Base-by-base conservation (phyloP, 2,113 vertebrate species). In the Scomber scombrus region DNA sequence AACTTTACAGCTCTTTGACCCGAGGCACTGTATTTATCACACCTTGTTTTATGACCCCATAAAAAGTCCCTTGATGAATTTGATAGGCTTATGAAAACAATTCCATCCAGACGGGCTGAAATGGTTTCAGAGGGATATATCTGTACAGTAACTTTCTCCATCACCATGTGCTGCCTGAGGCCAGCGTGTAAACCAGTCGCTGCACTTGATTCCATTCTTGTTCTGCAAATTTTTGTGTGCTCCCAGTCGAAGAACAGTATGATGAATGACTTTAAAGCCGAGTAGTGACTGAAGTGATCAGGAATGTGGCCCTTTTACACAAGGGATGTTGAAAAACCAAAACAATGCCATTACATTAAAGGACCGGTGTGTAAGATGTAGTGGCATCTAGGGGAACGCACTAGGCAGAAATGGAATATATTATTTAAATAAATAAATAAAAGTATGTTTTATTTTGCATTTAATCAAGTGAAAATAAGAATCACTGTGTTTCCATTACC, bases 31-130 rank as follows among this genome's bases (percentile, higher is more conserved):
- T 93, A 87, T 92, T 91, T 92, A 94, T 91, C 88, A 78, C 82
- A 58, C 81, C 81, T 80, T 88, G 73, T 84, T 94, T 94, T 93
- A 94, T 89, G 71, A 87, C 47, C 60, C 82, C 64, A 87, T 93
- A 89, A 93, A 93, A 86, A 78, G 77, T 84, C 85, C 91, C 85
- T 85, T 90, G 88, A 93, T 93, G 92, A 93, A 91, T 92, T 92
- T 92, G 85, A 90, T 84, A 85, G 85, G 80, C 89, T 93, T 92
- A 90, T 92, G 90, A 93, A 94, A 94, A 93, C 90, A 93, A 90
- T 91, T 91, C 88, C 82, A 84, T 85, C 83, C 63, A 82, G 75
- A 69, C 71, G n/a, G 77, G 66, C 52, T 34, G 71, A 82, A 82
- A 79, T n/a, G 26, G 79, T 87, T 88, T 88, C 81, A 75, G 75